Percentiles rank a stretch among this genome's conserved stretches.
Evolutionary conservation across 2,113 vertebrate genomes (phyloP).

Genomic region (Chaetura pelagica): DNA sequence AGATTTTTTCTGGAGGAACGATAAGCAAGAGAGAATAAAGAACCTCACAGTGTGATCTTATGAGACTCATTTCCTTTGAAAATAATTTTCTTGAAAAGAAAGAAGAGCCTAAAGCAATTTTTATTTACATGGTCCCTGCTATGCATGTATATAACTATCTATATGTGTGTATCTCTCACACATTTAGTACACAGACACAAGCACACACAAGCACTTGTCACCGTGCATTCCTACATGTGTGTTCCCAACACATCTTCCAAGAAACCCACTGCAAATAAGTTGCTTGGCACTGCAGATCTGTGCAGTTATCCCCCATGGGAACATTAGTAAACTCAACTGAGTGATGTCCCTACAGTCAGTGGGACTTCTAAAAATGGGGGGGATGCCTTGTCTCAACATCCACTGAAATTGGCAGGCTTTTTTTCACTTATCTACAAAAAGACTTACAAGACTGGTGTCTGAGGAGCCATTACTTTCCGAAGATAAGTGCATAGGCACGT

Average conservation of each 20-base stretch:
- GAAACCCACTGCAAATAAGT: background rate
- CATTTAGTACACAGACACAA: rapidly evolving
- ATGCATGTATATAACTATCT: background rate
- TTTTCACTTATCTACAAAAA: background rate
- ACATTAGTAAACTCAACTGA: background rate
- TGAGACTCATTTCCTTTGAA: constrained; percentile 18
- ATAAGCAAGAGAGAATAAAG: constrained; percentile 13
- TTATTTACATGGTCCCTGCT: background rate
- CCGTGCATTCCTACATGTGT: background rate
- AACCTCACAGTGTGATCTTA: background rate
- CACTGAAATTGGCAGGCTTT: background rate
- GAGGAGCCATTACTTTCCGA: background rate
- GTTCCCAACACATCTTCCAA: background rate
- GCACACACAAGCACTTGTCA: rapidly evolving
- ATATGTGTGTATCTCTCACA: background rate
- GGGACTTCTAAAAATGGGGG: background rate
- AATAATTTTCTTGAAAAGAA: constrained; percentile 16
- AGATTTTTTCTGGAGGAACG: background rate
- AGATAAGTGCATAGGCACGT: rapidly evolving
- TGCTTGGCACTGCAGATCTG: no score
- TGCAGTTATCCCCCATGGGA: background rate
- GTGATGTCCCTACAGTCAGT: background rate
- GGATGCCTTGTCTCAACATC: background rate
- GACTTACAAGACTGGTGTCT: background rate
- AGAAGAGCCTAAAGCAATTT: constrained; percentile 16